phyloP scores from a whole-genome alignment of 2,888 invertebrate genomes.

The Petrolisthes manimaculis region DNA sequence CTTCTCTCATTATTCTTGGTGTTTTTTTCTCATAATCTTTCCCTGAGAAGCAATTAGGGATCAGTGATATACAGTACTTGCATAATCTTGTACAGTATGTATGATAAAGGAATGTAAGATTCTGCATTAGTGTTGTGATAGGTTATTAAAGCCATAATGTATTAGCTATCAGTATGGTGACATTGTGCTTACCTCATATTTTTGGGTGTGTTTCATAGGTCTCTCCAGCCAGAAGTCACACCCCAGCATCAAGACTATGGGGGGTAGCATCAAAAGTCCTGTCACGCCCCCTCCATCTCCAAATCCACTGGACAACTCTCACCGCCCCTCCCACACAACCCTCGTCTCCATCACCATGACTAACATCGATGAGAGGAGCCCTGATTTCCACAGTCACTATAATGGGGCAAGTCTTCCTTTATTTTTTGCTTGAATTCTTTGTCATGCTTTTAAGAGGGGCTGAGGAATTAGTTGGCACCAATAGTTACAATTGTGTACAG shows the following conservation, averaged over 20 bases:
- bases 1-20: not conserved
- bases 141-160: no score
- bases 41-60: no score
- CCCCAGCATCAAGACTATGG: not conserved
- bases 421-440: not conserved
- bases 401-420: conserved; percentile 52
- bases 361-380: conserved; percentile 52
- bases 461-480: no score
- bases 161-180: no score
- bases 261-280: conserved; percentile 37
- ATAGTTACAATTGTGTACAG: no score
- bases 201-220: not conserved
- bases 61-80: no score
- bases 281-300: conserved; percentile 64
- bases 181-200: no score
- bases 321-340: conserved; percentile 35
- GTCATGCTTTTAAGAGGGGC: no score
- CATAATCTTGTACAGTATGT: no score
- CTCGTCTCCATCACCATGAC: conserved; percentile 61
- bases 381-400: conserved; percentile 61
- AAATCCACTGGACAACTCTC: conserved; percentile 25
- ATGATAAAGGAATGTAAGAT: no score
- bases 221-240: conserved; percentile 17
- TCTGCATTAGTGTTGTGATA: no score
- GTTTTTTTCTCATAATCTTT: no score